phyloP scores from a whole-genome alignment of 2,113 vertebrate genomes.

The Narcine bancroftii region DNA sequence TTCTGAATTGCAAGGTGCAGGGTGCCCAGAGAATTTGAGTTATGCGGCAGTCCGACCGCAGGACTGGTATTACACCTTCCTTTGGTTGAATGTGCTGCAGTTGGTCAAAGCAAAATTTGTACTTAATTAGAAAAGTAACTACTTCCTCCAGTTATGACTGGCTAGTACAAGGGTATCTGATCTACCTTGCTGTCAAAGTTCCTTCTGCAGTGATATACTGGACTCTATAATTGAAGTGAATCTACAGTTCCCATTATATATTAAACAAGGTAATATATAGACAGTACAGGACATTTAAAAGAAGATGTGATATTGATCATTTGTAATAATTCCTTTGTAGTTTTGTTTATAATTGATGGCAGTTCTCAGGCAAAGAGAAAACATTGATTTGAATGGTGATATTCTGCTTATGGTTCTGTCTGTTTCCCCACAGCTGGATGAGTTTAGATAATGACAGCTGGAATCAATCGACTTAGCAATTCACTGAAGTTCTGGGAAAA shows the following conservation, averaged over 20 bases:
- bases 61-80: background rate
- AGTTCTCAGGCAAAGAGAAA: conserved; percentile 26
- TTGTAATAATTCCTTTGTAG: background rate
- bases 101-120: background rate
- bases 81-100: background rate
- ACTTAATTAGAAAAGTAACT: background rate
- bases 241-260: background rate
- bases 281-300: background rate
- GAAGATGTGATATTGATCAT: background rate
- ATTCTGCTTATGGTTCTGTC: background rate
- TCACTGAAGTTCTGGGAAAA: conserved; percentile 29
- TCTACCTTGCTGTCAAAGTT: background rate
- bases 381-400: conserved; percentile 21
- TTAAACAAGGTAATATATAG: background rate
- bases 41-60: background rate
- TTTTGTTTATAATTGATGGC: background rate
- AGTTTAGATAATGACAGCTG: conserved; percentile 33
- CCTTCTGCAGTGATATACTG: background rate
- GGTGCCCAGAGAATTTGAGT: background rate
- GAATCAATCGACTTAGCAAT: background rate
- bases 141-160: background rate
- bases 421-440: conserved; percentile 28
- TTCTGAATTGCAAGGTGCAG: background rate
- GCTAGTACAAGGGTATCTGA: background rate
- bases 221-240: background rate